phyloP scores from a whole-genome alignment of 2,797 vertebrate genomes.

The Peromyscus melanophrys region DNA sequence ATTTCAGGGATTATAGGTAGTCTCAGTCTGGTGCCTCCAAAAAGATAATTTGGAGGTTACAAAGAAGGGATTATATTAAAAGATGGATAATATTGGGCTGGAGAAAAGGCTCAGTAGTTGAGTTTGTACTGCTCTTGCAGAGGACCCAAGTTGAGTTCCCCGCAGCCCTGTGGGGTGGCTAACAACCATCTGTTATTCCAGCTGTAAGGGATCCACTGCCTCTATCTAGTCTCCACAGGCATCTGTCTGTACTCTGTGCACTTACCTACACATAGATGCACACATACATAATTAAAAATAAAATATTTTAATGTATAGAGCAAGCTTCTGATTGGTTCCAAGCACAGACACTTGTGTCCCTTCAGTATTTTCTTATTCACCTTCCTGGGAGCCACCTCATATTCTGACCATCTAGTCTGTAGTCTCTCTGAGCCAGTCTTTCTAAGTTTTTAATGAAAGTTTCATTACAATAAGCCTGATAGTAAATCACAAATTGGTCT shows the following conservation, averaged over 20 bases:
- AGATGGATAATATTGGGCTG: not conserved
- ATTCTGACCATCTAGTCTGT: not conserved
- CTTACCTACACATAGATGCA: not conserved
- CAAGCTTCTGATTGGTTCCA: not conserved
- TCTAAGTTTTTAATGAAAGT: not conserved
- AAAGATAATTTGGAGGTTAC: not conserved
- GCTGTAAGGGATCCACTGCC: not conserved
- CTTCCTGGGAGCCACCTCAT: not conserved
- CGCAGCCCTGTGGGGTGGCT: not conserved
- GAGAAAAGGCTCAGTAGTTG: not conserved
- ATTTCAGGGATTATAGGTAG: not conserved
- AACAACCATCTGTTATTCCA: not conserved
- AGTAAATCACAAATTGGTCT: not conserved
- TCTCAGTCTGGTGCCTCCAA: not conserved
- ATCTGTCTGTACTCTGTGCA: not conserved
- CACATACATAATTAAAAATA: not conserved
- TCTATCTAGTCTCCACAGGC: not conserved
- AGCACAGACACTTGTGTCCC: not conserved
- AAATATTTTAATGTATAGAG: not conserved
- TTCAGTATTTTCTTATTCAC: not conserved
- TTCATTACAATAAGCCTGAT: not conserved
- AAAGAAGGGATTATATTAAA: not conserved
- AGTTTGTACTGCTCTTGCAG: not conserved
- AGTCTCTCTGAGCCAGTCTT: not conserved
- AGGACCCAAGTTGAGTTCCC: not conserved